These are phyloP conservation scores for Mylabris phalerata DNA, from an alignment of 1,140 invertebrate species.

Conservation along the genomic window DNA sequence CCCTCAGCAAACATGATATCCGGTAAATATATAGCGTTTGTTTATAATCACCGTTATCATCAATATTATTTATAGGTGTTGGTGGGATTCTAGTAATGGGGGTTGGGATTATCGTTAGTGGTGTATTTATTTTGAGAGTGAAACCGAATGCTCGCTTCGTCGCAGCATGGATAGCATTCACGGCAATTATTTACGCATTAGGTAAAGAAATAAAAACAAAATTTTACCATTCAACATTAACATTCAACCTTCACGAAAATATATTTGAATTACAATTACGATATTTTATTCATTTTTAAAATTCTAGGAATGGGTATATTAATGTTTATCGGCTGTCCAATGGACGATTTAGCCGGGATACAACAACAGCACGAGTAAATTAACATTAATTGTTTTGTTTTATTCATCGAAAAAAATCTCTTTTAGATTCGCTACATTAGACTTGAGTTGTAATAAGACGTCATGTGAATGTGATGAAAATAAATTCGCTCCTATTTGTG, in stretches of 20 bases:
- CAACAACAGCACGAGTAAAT: conserved; percentile 42
- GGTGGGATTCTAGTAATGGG: conserved; percentile 92
- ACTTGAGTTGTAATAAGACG: conserved; percentile 50
- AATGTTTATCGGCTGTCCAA: conserved; percentile 84
- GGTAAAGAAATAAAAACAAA: conserved; percentile 43
- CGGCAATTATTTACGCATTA: conserved; percentile 76
- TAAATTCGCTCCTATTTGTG: conserved; percentile 78
- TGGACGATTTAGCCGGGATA: conserved; percentile 72
- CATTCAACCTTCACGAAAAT: not conserved
- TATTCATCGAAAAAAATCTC: not conserved
- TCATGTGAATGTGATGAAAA: conserved; percentile 64
- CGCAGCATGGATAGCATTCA: conserved; percentile 84
- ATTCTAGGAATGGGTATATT: conserved; percentile 72
- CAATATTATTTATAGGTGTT: conserved; percentile 54
- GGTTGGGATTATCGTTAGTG: conserved; percentile 75
- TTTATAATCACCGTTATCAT: conserved; percentile 1
- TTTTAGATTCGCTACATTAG: conserved; percentile 31
- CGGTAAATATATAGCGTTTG: conserved; percentile 47
- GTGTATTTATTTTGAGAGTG: conserved; percentile 72
- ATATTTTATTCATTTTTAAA: not conserved
- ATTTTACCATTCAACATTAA: no score
- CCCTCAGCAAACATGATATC: conserved; percentile 86
- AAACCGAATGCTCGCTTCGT: conserved; percentile 81
- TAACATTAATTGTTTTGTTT: not conserved
- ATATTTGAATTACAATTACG: not conserved